These are phyloP conservation scores for Agrotis puta DNA, from an alignment of 2,888 invertebrate genomes.

Conservation along the genomic window DNA sequence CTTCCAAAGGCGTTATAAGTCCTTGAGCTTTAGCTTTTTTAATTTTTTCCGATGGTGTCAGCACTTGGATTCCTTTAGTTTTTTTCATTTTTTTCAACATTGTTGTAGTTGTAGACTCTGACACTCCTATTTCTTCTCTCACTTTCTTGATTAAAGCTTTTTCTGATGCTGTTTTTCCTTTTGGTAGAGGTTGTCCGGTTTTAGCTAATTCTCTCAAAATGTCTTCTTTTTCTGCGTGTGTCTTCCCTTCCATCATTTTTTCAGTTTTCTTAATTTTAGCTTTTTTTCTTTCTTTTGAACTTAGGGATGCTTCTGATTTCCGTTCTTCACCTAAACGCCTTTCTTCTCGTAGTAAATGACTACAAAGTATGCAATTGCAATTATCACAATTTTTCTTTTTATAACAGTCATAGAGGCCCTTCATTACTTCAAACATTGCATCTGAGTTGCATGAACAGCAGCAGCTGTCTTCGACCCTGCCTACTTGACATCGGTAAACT, in stretches of 20 bases:
- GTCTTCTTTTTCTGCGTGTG: conserved; percentile 38
- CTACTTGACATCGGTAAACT: conserved; percentile 39
- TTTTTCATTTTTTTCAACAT: conserved; percentile 34
- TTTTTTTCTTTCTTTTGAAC: conserved; percentile 32
- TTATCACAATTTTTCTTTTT: conserved; percentile 82
- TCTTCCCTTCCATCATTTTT: conserved; percentile 43
- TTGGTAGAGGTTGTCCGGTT: conserved; percentile 39
- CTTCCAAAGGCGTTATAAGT: conserved; percentile 63
- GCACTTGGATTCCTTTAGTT: conserved; percentile 35
- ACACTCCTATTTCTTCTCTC: conserved; percentile 34
- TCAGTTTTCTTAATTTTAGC: conserved; percentile 31
- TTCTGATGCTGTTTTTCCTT: conserved; percentile 48
- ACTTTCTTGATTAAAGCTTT: conserved; percentile 36
- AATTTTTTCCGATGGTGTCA: conserved; percentile 6
- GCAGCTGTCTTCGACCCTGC: conserved; percentile 53
- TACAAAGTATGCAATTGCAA: conserved; percentile 73
- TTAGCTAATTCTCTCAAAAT: conserved; percentile 37
- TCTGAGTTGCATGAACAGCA: conserved; percentile 76
- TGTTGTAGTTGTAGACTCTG: conserved; percentile 30
- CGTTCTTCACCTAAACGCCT: conserved; percentile 21
- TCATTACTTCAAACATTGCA: conserved; percentile 86
- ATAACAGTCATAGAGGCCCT: conserved; percentile 83
- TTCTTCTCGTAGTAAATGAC: conserved; percentile 67
- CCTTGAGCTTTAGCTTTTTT: conserved; percentile 33
- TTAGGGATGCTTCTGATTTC: conserved; percentile 23